Evolutionary conservation across 2,797 vertebrate species (phyloP).

Genomic region (Chaunax sp.): DNA sequence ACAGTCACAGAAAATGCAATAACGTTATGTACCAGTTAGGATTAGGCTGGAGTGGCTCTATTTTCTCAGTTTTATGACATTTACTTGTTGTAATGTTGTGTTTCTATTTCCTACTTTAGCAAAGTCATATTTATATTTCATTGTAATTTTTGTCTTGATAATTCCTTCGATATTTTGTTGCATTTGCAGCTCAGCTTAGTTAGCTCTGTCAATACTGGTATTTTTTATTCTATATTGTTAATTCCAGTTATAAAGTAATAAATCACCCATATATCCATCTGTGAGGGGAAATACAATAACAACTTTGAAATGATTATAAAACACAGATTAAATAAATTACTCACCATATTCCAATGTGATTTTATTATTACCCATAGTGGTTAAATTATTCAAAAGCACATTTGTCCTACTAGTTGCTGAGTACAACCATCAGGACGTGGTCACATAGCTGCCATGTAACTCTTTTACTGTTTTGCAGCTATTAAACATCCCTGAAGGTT

Average conservation of each 20-base stretch:
- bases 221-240: background rate
- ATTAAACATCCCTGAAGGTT: too few relatives aligned
- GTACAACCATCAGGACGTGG: too few relatives aligned
- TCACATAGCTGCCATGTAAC: too few relatives aligned
- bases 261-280: background rate
- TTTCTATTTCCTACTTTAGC: background rate
- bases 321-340: too few relatives aligned
- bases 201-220: background rate
- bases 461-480: too few relatives aligned
- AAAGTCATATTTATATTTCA: background rate
- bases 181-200: background rate
- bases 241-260: background rate
- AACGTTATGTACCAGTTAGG: background rate
- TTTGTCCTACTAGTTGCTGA: too few relatives aligned
- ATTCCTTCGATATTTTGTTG: background rate
- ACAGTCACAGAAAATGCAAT: background rate
- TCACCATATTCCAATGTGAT: too few relatives aligned
- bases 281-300: background rate
- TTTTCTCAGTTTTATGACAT: background rate
- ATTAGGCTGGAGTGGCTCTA: background rate
- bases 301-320: background rate
- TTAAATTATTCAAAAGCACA: too few relatives aligned
- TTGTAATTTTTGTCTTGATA: background rate
- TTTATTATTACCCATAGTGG: too few relatives aligned
- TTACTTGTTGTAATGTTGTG: background rate